Conservation (phyloP, 2,113 vertebrate genomes). For the Octodon degus region DNA sequence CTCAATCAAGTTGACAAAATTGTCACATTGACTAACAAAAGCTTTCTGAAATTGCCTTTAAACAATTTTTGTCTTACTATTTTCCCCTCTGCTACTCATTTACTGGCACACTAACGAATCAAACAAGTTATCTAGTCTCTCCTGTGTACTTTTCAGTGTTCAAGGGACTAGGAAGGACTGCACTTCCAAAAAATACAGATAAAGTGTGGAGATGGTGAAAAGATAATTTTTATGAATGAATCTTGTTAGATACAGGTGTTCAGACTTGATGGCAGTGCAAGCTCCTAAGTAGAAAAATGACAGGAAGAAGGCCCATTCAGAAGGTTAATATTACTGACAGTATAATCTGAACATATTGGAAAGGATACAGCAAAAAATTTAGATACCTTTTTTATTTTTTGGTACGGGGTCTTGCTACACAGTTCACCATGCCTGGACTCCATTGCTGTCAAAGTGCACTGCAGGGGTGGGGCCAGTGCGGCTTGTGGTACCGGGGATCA, state of each 20-base stretch:
- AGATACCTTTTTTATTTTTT: not conserved
- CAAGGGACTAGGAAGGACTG: not conserved
- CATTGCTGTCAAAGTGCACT: too few relatives aligned
- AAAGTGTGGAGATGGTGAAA: slow-evolving; percentile 6
- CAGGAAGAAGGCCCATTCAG: slow-evolving; percentile 7
- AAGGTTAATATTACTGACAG: not conserved
- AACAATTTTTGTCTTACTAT: slow-evolving; percentile 33
- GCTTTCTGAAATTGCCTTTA: slow-evolving; percentile 26
- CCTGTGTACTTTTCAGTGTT: not conserved
- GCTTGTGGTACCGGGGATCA: too few relatives aligned
- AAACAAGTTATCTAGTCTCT: slow-evolving; percentile 14
- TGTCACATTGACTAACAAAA: not conserved
- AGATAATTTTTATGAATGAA: not conserved
- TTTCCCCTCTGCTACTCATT: not conserved
- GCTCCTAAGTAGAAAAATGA: slow-evolving; percentile 8
- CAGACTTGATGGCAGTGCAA: not conserved
- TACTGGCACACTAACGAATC: slow-evolving; percentile 44
- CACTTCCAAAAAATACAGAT: not conserved
- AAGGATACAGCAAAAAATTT: slow-evolving; percentile 19
- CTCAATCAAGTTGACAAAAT: not conserved
- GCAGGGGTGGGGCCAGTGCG: too few relatives aligned
- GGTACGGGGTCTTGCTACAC: too few relatives aligned
- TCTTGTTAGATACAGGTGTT: slow-evolving; percentile 4
- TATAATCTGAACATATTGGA: not conserved
- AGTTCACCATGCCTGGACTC: too few relatives aligned